Evolutionary conservation across 2,797 vertebrate genomes (phyloP).

Genomic region (Sebastes hubbsi): DNA sequence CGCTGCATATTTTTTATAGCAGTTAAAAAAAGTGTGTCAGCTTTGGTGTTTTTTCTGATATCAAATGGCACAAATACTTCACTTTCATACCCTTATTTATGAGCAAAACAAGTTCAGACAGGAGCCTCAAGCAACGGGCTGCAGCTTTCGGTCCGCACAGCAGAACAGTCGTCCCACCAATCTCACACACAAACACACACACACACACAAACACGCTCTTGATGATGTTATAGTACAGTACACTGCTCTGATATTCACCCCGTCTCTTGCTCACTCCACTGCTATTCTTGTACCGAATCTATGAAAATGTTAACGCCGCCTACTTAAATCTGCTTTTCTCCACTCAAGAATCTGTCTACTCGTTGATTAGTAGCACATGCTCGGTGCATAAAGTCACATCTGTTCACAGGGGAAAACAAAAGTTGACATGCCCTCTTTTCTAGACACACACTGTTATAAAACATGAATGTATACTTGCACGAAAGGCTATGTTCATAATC

Average conservation of each 20-base stretch:
- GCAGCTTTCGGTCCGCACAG: background rate
- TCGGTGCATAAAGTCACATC: conserved; percentile 23
- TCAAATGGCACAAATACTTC: conserved; percentile 12
- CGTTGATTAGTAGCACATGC: conserved; percentile 45
- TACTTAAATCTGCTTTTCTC: conserved; percentile 47
- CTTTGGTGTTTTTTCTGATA: conserved; percentile 2
- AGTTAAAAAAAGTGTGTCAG: conserved; percentile 4
- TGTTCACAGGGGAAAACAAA: background rate
- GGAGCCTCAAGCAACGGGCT: conserved; percentile 24
- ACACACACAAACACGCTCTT: background rate
- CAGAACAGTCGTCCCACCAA: conserved; percentile 25
- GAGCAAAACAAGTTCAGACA: conserved; percentile 53
- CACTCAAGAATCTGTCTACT: conserved; percentile 34
- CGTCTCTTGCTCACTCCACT: conserved; percentile 31
- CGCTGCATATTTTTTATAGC: background rate
- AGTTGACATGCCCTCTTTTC: background rate
- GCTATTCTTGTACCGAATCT: conserved; percentile 39
- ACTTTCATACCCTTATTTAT: conserved; percentile 5
- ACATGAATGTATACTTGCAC: background rate
- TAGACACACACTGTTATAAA: background rate
- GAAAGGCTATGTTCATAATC: background rate
- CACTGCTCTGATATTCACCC: conserved; percentile 37
- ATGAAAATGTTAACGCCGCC: conserved; percentile 50
- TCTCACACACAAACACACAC: conserved; percentile 13
- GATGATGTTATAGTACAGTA: conserved; percentile 39